Evolutionary conservation across 2,797 vertebrate genomes (phyloP).

Genomic region (Chloroceryle inda): DNA sequence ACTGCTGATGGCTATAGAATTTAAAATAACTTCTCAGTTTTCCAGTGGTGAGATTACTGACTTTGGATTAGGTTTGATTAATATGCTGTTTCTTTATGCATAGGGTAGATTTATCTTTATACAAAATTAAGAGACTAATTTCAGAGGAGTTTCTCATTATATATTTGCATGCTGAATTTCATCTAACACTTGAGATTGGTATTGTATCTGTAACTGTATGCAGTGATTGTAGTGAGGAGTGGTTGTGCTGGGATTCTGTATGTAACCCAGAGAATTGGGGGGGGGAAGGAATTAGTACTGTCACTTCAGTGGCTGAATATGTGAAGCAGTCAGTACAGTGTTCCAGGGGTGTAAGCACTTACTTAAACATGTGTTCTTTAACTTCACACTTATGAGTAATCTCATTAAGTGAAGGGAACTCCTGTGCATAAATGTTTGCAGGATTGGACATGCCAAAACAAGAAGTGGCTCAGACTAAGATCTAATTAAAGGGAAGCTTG

Average conservation of each 20-base stretch:
- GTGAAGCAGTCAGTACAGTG: neutral
- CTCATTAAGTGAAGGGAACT: constrained; percentile 65
- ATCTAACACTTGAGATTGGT: neutral
- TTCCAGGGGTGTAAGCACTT: constrained; percentile 15
- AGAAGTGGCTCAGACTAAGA: constrained; percentile 44
- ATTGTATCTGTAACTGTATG: neutral
- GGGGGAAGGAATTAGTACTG: neutral
- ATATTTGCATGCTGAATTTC: neutral
- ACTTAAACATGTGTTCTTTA: constrained; percentile 43
- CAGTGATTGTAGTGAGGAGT: neutral
- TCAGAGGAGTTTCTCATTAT: neutral
- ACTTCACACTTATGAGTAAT: constrained; percentile 62
- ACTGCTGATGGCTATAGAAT: neutral
- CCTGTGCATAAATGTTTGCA: constrained; percentile 44
- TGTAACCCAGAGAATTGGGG: neutral
- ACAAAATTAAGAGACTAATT: neutral
- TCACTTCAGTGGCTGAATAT: neutral
- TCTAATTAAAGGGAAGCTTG: constrained; percentile 35
- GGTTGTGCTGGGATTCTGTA: neutral
- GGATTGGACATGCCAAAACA: constrained; percentile 61
- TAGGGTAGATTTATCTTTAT: neutral
- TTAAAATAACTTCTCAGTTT: neutral
- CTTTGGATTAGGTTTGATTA: neutral
- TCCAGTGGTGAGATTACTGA: neutral
- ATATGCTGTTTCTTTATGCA: neutral